These are phyloP conservation scores for Ormyrus rosae DNA, from an alignment of 2,888 invertebrate species.

Conservation along the genomic window DNA sequence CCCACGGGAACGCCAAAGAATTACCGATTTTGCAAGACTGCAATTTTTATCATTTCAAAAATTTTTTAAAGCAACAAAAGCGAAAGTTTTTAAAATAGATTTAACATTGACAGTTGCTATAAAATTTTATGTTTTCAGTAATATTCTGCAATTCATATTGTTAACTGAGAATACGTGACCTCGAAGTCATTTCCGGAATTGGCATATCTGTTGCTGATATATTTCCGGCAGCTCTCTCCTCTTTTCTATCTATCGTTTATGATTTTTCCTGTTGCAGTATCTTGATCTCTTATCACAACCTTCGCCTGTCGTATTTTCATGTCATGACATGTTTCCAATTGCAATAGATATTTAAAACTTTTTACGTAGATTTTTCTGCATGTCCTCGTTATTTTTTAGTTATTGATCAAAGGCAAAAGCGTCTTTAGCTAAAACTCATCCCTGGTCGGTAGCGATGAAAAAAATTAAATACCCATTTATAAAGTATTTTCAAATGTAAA, in stretches of 20 bases:
- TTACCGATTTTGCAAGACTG: too few relatives aligned
- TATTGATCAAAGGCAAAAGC: background rate
- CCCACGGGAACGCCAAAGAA: too few relatives aligned
- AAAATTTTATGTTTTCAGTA: conserved; percentile 34
- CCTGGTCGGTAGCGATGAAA: too few relatives aligned
- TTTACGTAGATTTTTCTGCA: background rate
- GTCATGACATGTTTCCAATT: conserved; percentile 23
- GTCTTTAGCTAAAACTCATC: too few relatives aligned
- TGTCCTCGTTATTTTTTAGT: background rate
- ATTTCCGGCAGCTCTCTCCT: background rate
- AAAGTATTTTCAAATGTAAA: too few relatives aligned
- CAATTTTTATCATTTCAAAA: too few relatives aligned
- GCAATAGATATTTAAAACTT: conserved; percentile 14
- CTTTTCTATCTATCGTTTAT: conserved; percentile 10
- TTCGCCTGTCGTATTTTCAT: conserved; percentile 24
- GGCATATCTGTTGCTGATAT: conserved; percentile 8
- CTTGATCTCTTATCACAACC: conserved; percentile 25
- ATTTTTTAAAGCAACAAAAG: too few relatives aligned
- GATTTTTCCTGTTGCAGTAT: conserved; percentile 14
- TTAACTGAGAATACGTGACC: conserved; percentile 15
- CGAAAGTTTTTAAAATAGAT: conserved; percentile 8
- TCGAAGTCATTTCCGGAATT: conserved; percentile 26
- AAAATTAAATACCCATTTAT: too few relatives aligned
- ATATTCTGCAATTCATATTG: conserved; percentile 1
- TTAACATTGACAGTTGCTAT: conserved; percentile 3